Evolutionary conservation across 2,113 vertebrate species (phyloP).

Genomic region (Microcebus lehilahytsara): DNA sequence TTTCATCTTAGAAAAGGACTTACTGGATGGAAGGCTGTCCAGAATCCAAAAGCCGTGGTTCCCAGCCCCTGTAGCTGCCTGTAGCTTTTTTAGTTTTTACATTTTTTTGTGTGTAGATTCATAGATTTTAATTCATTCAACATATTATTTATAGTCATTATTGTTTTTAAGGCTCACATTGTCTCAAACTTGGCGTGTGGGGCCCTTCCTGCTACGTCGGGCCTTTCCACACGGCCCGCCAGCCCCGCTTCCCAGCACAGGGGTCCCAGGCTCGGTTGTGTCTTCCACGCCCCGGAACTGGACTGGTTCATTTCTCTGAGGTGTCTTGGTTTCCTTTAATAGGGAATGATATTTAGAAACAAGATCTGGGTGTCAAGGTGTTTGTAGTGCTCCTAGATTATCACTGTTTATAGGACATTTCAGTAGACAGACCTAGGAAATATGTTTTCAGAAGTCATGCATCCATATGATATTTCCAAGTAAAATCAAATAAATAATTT

Average conservation of each 20-base stretch:
- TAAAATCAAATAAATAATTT: background rate
- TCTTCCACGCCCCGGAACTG: background rate
- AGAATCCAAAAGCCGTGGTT: background rate
- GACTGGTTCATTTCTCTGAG: background rate
- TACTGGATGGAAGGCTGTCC: rapidly evolving
- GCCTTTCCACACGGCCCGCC: rapidly evolving
- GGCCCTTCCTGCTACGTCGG: background rate
- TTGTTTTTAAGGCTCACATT: background rate
- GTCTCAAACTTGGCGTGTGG: background rate
- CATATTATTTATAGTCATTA: background rate
- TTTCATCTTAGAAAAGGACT: too few relatives aligned
- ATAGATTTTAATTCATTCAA: background rate
- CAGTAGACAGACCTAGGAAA: background rate
- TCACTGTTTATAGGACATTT: background rate
- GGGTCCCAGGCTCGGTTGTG: background rate
- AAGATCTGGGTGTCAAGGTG: background rate
- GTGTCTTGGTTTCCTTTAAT: background rate
- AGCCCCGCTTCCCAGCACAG: background rate
- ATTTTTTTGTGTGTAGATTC: background rate
- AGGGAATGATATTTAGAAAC: background rate
- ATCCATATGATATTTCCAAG: background rate
- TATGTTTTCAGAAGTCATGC: background rate
- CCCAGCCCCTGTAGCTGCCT: background rate
- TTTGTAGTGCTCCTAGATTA: background rate
- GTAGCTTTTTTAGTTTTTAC: background rate